A percentile compares a stretch with the other conserved stretches of the same genome.
These are phyloP conservation scores for Himantopus leucocephalus DNA, from an alignment of 2,113 vertebrate genomes.

Conservation along the genomic window DNA sequence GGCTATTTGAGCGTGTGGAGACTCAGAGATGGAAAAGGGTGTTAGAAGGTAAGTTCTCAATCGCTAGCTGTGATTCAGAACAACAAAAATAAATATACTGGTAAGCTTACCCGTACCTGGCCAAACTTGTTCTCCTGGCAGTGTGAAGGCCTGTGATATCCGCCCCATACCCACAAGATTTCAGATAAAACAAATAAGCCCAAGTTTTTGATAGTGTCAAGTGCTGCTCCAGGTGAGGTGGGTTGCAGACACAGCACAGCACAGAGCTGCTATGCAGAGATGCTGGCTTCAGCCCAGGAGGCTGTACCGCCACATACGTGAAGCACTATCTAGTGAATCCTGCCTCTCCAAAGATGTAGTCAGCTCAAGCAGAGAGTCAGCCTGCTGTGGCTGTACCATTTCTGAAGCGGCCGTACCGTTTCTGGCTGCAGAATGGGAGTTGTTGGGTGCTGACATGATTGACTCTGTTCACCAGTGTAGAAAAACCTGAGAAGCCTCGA, in stretches of 20 bases:
- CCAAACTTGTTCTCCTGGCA: neutral
- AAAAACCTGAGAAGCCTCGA: neutral
- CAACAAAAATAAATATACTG: neutral
- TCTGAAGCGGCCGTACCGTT: rapidly evolving
- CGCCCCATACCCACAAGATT: neutral
- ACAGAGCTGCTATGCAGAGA: neutral
- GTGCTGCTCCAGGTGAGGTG: neutral
- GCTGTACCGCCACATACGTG: rapidly evolving
- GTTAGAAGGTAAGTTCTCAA: neutral
- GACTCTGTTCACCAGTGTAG: neutral
- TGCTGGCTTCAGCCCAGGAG: neutral
- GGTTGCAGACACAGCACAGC: neutral
- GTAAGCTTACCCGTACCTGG: neutral
- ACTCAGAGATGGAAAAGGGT: neutral
- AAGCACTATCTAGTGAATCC: neutral
- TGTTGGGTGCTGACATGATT: neutral
- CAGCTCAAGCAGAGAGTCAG: neutral
- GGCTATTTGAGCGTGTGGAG: neutral
- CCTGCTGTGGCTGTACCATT: rapidly evolving
- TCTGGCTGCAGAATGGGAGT: neutral
- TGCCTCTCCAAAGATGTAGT: neutral
- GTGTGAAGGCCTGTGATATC: neutral
- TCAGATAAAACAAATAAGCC: neutral
- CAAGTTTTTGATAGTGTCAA: neutral
- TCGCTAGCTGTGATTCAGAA: neutral